Evolutionary conservation across 1,140 invertebrate genomes (phyloP).

Genomic region (Drosophila albomicans): DNA sequence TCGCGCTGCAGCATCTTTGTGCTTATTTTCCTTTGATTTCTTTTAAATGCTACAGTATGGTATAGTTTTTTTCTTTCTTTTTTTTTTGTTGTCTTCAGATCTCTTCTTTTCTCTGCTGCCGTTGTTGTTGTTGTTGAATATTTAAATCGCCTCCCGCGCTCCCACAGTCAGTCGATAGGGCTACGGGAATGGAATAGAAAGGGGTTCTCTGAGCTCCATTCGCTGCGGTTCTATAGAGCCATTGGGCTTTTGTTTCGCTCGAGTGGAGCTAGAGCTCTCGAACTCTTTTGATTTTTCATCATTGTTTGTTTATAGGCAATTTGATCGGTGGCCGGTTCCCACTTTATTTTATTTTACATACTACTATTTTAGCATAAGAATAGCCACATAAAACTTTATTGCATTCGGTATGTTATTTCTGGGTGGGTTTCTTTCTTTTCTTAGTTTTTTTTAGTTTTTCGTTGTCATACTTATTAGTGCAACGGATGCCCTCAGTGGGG

Average conservation of each 20-base stretch:
- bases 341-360: conserved; percentile 25
- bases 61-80: conserved; percentile 25
- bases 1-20: conserved; percentile 52
- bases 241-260: conserved; percentile 73
- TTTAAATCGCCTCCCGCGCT: conserved; percentile 76
- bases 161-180: conserved; percentile 56
- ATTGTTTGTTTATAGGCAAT: conserved; percentile 71
- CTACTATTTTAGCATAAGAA: conserved; percentile 73
- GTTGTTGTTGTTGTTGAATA: conserved; percentile 19
- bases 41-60: conserved; percentile 73
- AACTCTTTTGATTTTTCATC: conserved; percentile 59
- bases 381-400: conserved; percentile 70
- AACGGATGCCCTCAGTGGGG: conserved; percentile 46
- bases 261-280: conserved; percentile 30
- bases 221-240: conserved; percentile 70
- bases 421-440: conserved; percentile 53
- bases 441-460: conserved; percentile 5
- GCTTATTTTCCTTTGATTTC: conserved; percentile 73
- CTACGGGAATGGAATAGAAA: background rate
- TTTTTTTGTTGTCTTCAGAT: conserved; percentile 14
- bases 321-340: conserved; percentile 46
- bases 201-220: conserved; percentile 28
- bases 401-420: conserved; percentile 55
- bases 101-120: conserved; percentile 19
- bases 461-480: conserved; percentile 14